Evolutionary conservation across 2,113 vertebrate genomes (phyloP), one percentile per base, ranked within the genome.

Genomic region (Hylia prasina): DNA sequence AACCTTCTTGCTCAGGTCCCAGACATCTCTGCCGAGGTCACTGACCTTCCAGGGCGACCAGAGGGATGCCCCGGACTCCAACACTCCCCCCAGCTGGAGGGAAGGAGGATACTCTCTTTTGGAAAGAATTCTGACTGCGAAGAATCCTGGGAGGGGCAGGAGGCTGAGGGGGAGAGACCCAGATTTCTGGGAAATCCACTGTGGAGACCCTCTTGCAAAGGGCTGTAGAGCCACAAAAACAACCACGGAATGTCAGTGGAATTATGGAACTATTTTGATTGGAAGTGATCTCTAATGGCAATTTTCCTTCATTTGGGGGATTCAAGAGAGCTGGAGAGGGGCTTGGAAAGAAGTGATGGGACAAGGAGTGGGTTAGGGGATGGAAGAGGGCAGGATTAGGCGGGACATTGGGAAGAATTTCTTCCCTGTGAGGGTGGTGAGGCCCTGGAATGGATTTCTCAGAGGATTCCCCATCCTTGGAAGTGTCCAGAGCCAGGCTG

Each of bases 181-280:
- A 8, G 20, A n/a, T 47, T 58, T 72, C 27, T 69, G 82, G 51
- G 51, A 51, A 82, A 75, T 48, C 42, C 56, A 30, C 16, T 9
- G 10, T 27, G 33, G 42, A 48, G 7, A 48, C 7, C 9, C 11
- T 6, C 45, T 68, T 50, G 13, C 51, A 24, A 57, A 40, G 5
- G 31, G 19, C 57, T 7, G 1, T 3, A 66, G 44, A 60, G 22
- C 6, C 28, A 16, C 5, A 19, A 19, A 35, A 63, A 24, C 27
- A 21, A 28, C 4, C 21, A 20, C 1, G 6, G 45, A 57, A 53
- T 17, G 7, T 10, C 37, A 51, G 9, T 15, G 4, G 76, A 47
- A 25, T 25, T 27, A 21, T 1, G 2, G 42, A 50, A 33, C 0
- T 10, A 2, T 33, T 78, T 20, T 25, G 15, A 33, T 63, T 50